A percentile compares a stretch with the other conserved stretches of the same genome.
phyloP scores from a whole-genome alignment of 2,888 invertebrate species.

The Andrena bicolor region DNA sequence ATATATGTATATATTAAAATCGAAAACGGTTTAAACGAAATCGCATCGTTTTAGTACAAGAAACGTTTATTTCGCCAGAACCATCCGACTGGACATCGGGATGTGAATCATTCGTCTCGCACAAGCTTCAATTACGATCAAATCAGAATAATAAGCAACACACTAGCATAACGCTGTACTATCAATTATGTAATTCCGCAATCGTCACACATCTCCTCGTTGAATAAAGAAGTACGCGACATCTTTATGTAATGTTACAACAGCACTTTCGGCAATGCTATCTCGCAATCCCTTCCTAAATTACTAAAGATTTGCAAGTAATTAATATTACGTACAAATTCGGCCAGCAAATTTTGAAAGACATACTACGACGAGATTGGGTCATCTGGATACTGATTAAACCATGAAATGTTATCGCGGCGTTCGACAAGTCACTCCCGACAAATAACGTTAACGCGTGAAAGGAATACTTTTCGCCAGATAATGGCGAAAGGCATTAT shows the following conservation, averaged over 20 bases:
- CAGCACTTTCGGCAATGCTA: constrained; percentile 24
- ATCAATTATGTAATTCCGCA: neutral
- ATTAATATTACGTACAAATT: constrained; percentile 49
- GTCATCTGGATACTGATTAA: constrained; percentile 42
- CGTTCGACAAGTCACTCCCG: constrained; percentile 2
- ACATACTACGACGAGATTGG: constrained; percentile 13
- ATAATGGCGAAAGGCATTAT: neutral
- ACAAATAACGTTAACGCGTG: constrained; percentile 16
- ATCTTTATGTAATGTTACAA: constrained; percentile 6
- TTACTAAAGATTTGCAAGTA: constrained; percentile 7
- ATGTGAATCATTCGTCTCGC: constrained; percentile 4
- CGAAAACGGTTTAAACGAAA: constrained; percentile 2
- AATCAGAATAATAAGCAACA: constrained; percentile 7
- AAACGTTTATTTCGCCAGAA: neutral
- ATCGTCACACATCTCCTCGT: neutral
- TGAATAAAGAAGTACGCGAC: neutral
- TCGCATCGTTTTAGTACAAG: neutral
- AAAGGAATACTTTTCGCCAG: constrained; percentile 8
- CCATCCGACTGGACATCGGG: neutral
- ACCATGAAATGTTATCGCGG: constrained; percentile 24
- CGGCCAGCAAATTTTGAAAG: constrained; percentile 55
- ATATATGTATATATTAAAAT: constrained; percentile 14
- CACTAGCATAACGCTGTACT: neutral
- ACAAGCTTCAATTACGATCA: constrained; percentile 2
- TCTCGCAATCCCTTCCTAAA: neutral